Evolutionary conservation across 2,113 vertebrate genomes (phyloP).

Genomic region (Crotalus viridis): DNA sequence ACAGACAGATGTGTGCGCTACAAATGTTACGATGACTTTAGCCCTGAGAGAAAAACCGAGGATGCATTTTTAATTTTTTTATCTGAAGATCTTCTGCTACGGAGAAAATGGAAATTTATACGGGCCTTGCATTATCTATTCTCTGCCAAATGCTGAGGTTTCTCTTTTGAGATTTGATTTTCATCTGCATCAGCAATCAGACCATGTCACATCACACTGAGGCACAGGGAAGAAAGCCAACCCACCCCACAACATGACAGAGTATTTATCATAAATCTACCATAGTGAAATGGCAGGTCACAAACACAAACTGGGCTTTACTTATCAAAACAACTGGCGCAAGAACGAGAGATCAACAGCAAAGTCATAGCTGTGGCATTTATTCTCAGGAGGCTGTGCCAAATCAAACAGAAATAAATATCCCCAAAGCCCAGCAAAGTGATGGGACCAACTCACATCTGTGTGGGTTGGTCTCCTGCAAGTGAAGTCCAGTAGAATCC

Average conservation of each 20-base stretch:
- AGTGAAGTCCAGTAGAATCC: background rate
- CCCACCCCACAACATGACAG: background rate
- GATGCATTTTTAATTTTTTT: background rate
- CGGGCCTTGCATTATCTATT: background rate
- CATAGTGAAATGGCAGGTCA: conserved; percentile 30
- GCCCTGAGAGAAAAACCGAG: background rate
- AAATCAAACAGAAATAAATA: background rate
- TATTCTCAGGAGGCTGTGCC: background rate
- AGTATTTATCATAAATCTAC: conserved; percentile 15
- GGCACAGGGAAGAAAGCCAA: conserved; percentile 26
- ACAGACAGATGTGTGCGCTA: background rate
- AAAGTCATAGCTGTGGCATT: background rate
- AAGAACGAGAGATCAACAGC: background rate
- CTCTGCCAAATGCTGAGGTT: conserved; percentile 26
- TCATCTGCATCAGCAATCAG: conserved; percentile 34
- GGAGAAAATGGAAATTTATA: conserved; percentile 40
- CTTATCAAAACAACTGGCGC: conserved; percentile 11
- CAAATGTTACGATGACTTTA: background rate
- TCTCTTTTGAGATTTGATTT: conserved; percentile 29
- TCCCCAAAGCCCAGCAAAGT: background rate
- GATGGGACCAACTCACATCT: background rate
- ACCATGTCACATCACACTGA: conserved; percentile 21
- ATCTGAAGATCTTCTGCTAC: conserved; percentile 14
- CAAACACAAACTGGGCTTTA: background rate
- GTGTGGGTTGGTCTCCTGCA: background rate